Evolutionary conservation across 2,888 invertebrate genomes (phyloP).

Genomic region (Smittia sp.): DNA sequence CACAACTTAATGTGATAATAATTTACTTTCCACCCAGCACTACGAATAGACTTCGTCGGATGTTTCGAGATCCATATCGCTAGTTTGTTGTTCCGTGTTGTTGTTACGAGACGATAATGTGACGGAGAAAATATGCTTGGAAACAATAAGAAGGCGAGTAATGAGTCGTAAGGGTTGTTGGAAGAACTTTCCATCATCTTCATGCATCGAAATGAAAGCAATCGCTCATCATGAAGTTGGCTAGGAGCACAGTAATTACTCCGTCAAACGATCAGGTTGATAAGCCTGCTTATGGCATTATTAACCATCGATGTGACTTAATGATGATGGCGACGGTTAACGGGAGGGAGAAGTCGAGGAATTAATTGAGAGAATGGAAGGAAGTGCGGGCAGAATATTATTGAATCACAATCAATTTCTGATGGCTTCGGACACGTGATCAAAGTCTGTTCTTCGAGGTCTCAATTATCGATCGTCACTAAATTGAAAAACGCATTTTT

Average conservation of each 20-base stretch:
- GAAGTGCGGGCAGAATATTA: no score
- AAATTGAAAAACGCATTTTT: no score
- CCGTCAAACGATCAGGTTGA: not conserved
- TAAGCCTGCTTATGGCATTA: not conserved
- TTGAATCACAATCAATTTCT: no score
- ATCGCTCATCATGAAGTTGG: not conserved
- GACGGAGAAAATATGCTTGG: not conserved
- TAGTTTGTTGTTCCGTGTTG: slow-evolving; percentile 23
- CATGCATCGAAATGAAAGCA: not conserved
- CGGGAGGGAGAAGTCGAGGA: no score
- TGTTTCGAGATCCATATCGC: slow-evolving; percentile 23
- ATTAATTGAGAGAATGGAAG: no score
- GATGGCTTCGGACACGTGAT: no score
- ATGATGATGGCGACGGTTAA: no score
- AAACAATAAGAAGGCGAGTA: not conserved
- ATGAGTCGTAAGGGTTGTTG: not conserved
- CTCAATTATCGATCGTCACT: not conserved
- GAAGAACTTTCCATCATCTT: not conserved
- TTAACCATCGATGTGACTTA: not conserved
- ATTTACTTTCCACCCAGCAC: slow-evolving; percentile 21
- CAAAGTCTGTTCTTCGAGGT: no score
- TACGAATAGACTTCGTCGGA: not conserved
- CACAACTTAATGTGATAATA: slow-evolving; percentile 31
- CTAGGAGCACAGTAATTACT: not conserved
- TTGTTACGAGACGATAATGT: not conserved